Evolutionary conservation across 2,797 vertebrate species (phyloP), one percentile per base, ranked within the genome.

Genomic region (Knipowitschia caucasica): DNA sequence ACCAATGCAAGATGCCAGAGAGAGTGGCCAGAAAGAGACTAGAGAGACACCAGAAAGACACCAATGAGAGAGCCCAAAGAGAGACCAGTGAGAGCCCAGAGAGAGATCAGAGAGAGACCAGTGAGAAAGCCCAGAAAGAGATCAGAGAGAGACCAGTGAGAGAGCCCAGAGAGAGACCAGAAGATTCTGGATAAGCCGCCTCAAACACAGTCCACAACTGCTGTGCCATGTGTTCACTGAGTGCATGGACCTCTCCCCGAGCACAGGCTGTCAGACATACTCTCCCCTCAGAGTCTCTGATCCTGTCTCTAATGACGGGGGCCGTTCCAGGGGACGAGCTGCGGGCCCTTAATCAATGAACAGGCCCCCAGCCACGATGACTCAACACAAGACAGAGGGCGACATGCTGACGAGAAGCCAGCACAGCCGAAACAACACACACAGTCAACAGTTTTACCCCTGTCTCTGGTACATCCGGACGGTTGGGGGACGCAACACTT

Each of bases 271-370:
- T n/a, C 7, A 1, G 45, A 57, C 58, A 35, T 76, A 85, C 75
- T 89, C 75, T 81, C 77, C 72, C 69, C 56, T 64, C 77, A 63
- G 76, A 79, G 78, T 63, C 54, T 67, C 81, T 61, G 65, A 61
- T 55, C 66, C 14, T 71, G 82, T 71, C 61, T 53, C 57, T 78
- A 71, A 80, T 71, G 73, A 69, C 71, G 69, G 62, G 52, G 64
- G 59, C 80, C 55, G 64, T 75, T 85, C 71, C 38, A 67, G 69
- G 54, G 51, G 71, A 67, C 39, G 39, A 18, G 42, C 67, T 54
- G 64, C 51, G 61, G 71, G 63, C 52, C 49, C 52, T 64, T 69
- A 65, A 80, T 82, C 67, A 77, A 60, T 81, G 55, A 34, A 31
- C 58, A 55, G 57, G 47, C 59, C 47, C 56, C 59, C 27, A 39